Conservation (phyloP, 2,797 vertebrate genomes). For the Mastacembelus armatus region DNA sequence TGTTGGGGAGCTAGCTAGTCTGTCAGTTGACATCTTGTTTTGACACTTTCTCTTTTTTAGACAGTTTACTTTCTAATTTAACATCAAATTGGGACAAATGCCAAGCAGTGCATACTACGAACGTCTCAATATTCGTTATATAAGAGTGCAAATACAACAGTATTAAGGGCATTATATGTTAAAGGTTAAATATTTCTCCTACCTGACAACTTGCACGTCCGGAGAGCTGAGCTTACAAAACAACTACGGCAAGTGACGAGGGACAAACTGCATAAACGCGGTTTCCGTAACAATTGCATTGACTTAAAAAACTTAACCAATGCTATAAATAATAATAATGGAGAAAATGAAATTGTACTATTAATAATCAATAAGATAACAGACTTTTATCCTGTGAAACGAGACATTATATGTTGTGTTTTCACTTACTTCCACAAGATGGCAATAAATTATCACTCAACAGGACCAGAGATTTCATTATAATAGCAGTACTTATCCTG, state of each 20-base stretch:
- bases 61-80: fast-evolving
- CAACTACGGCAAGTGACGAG: slow-evolving; percentile 45
- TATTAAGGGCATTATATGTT: fast-evolving
- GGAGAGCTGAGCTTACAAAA: not conserved
- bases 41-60: slow-evolving; percentile 17
- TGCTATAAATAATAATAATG: too few relatives aligned
- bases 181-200: slow-evolving; percentile 59
- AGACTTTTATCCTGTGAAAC: not conserved
- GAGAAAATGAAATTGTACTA: fast-evolving
- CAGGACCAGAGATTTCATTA: fast-evolving
- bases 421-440: slow-evolving; percentile 49
- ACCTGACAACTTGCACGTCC: slow-evolving; percentile 42
- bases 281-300: not conserved
- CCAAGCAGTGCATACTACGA: too few relatives aligned
- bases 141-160: fast-evolving
- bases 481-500: not conserved
- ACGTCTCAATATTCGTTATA: fast-evolving
- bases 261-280: slow-evolving; percentile 20
- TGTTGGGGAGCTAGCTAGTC: not conserved
- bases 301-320: too few relatives aligned
- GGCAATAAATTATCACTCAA: slow-evolving; percentile 41
- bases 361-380: not conserved
- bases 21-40: slow-evolving; percentile 39
- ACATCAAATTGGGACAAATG: too few relatives aligned
- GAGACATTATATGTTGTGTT: not conserved